Conservation (phyloP, 1,140 invertebrate genomes). For the Anthonomus grandis region DNA sequence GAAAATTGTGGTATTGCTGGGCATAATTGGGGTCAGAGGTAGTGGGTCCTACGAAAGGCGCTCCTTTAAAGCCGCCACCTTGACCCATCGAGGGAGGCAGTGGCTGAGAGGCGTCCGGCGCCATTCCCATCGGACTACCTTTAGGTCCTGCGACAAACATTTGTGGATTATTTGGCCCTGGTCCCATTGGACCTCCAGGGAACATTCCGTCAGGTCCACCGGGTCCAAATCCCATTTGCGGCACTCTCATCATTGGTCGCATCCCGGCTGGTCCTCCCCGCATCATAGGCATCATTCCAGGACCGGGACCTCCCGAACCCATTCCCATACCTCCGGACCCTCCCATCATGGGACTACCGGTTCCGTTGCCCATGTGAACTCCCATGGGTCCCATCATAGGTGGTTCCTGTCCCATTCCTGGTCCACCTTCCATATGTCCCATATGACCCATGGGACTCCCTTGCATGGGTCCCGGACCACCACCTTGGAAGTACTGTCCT, state of each 20-base stretch:
- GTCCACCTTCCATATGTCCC: slow-evolving; percentile 49
- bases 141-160: slow-evolving; percentile 55
- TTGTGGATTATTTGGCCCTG: slow-evolving; percentile 51
- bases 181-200: slow-evolving; percentile 31
- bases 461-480: slow-evolving; percentile 52
- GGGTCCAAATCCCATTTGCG: slow-evolving; percentile 55
- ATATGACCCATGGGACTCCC: slow-evolving; percentile 49
- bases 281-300: slow-evolving; percentile 40
- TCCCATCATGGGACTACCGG: slow-evolving; percentile 47
- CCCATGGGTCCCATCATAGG: slow-evolving; percentile 54
- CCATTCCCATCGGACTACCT: slow-evolving; percentile 56
- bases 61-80: slow-evolving; percentile 71
- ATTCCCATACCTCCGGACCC: slow-evolving; percentile 44
- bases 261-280: slow-evolving; percentile 51
- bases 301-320: slow-evolving; percentile 41
- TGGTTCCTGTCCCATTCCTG: slow-evolving; percentile 44
- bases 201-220: slow-evolving; percentile 50
- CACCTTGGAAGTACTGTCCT: slow-evolving; percentile 70
- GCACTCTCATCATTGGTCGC: slow-evolving; percentile 50
- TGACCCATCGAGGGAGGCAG: slow-evolving; percentile 77
- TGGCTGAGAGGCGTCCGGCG: slow-evolving; percentile 64
- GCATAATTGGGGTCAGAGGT: slow-evolving; percentile 89
- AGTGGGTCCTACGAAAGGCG: slow-evolving; percentile 76
- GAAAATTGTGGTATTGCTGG: slow-evolving; percentile 93
- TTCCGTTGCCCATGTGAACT: slow-evolving; percentile 47